Base-by-base conservation (phyloP, 2,113 vertebrate genomes). In the Brachyistius frenatus region DNA sequence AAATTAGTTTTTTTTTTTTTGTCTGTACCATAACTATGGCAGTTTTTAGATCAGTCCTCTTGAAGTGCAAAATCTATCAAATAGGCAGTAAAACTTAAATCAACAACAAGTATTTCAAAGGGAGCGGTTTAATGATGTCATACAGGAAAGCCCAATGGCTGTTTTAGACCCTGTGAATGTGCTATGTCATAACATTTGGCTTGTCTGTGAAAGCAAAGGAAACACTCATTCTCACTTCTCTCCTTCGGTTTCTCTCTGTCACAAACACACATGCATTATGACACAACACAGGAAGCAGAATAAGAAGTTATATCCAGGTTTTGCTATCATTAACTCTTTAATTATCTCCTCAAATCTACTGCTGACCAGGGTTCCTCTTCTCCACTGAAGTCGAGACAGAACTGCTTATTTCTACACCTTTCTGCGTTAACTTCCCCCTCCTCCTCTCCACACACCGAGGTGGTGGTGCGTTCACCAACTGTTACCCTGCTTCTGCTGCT, bases 61-160 rank as follows among this genome's bases (percentile, higher is more conserved):
- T 9, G 13, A 31, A 32, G 13, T 44, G 37, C 31, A 70, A 60
- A 73, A 36, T 50, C 44, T 3, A n/a, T 31, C 35, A 58, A 3
- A 68, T 2, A 63, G 39, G 6, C 1, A 11, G 10, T 54, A 7
- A 66, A 58, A 61, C 7, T 31, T 72, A 32, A 61, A 78, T 73
- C 5, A 62, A 57, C 53, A 49, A 61, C 47, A 61, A 66, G 37
- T 33, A 50, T 47, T 67, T 39, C 46, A 76, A 62, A 83, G 52
- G 76, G 76, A 1, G 58, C 55, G 78, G 89, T 78, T 90, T 81
- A 44, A 50, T 89, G 75, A 88, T 79, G 87, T 87, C 80, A 90
- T 44, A 76, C 72, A 89, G 89, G 83, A 93, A 89, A 90, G 50
- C 76, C 66, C 44, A 69, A 55, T 55, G 44, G 65, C 68, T 49